phyloP scores from a whole-genome alignment of 2,113 vertebrate genomes.

The Periophthalmus modestus region DNA sequence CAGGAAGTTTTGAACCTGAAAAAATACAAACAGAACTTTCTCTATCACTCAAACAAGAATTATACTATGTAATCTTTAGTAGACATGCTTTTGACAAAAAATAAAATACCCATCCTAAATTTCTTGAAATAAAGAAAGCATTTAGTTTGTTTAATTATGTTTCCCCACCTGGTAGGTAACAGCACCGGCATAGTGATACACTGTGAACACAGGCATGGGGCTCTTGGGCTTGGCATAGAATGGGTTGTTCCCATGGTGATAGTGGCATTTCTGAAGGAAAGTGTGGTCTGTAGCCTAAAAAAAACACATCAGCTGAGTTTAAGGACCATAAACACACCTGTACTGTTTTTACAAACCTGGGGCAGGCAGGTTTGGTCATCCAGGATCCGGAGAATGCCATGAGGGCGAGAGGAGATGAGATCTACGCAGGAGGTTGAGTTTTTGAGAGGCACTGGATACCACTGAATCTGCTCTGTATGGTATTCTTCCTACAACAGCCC shows the following conservation, averaged over 20 bases:
- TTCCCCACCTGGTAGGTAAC: slow-evolving; percentile 87
- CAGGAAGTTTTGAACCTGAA: slow-evolving; percentile 90
- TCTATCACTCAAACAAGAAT: neutral
- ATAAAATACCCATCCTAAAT: neutral
- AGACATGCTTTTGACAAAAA: neutral
- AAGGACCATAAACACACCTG: neutral
- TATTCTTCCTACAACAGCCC: slow-evolving; percentile 83
- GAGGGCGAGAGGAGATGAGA: slow-evolving; percentile 81
- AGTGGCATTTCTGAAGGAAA: slow-evolving; percentile 95
- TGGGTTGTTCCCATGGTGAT: slow-evolving; percentile 83
- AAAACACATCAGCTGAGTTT: neutral
- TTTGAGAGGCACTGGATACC: slow-evolving; percentile 77
- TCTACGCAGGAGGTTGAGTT: slow-evolving; percentile 79
- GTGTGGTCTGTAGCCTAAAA: slow-evolving; percentile 92
- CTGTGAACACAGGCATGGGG: slow-evolving; percentile 88
- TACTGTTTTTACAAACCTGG: slow-evolving; percentile 74
- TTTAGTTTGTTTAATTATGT: neutral
- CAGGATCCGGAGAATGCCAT: slow-evolving; percentile 86
- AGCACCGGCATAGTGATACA: slow-evolving; percentile 87
- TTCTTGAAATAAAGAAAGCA: too few relatives aligned
- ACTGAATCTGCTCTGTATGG: slow-evolving; percentile 80
- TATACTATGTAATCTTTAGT: neutral
- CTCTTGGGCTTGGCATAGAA: slow-evolving; percentile 88
- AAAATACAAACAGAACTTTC: neutral
- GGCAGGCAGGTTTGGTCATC: slow-evolving; percentile 87